Conservation (phyloP, 2,113 vertebrate species). For the Siniperca chuatsi region DNA sequence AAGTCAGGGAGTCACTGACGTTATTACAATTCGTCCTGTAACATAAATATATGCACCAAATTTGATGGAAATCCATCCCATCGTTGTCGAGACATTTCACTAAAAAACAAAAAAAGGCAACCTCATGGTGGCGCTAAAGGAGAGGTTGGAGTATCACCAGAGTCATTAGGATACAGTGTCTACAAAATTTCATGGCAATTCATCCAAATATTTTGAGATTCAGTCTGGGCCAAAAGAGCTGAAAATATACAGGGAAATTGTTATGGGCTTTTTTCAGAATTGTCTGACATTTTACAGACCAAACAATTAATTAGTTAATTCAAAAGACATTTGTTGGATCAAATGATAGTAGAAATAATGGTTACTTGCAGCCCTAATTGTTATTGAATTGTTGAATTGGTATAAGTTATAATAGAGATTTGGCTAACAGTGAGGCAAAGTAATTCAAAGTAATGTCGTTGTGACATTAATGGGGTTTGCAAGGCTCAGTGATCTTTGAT, state of each 20-base stretch:
- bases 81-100: too few relatives aligned
- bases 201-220: too few relatives aligned
- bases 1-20: too few relatives aligned
- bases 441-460: not conserved
- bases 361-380: not conserved
- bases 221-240: too few relatives aligned
- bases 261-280: not conserved
- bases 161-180: not conserved
- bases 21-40: too few relatives aligned
- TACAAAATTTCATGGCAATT: not conserved
- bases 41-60: too few relatives aligned
- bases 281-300: too few relatives aligned
- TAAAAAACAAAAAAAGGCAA: too few relatives aligned
- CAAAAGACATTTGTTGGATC: not conserved
- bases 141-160: too few relatives aligned
- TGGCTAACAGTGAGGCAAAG: not conserved
- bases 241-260: not conserved
- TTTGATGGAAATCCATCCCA: too few relatives aligned
- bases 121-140: too few relatives aligned
- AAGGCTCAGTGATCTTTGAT: conserved; percentile 12
- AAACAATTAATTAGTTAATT: not conserved
- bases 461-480: conserved; percentile 1
- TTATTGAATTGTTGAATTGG: not conserved
- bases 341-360: not conserved
- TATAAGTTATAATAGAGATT: not conserved